Conservation (phyloP, 2,888 invertebrate species). For the Disparrhopalites patrizii region DNA sequence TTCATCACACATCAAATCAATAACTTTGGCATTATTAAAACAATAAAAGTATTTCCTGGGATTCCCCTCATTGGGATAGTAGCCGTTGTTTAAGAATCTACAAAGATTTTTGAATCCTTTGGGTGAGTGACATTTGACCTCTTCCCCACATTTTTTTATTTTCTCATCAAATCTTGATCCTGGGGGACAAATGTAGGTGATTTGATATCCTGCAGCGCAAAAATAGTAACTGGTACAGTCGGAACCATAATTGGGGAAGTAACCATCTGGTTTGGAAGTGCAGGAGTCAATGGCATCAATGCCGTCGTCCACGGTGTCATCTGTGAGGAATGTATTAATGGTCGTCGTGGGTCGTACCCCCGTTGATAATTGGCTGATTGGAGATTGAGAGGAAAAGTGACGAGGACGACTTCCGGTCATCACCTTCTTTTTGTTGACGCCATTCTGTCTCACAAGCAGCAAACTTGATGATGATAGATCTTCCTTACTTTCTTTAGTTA, state of each 20-base stretch:
- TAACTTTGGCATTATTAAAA: conserved; percentile 45
- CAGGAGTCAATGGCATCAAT: conserved; percentile 37
- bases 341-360: neutral
- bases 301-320: neutral
- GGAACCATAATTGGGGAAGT: conserved; percentile 46
- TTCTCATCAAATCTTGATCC: conserved; percentile 38
- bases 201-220: conserved; percentile 47
- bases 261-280: conserved; percentile 41
- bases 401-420: conserved; percentile 1
- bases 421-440: conserved; percentile 13
- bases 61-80: conserved; percentile 36
- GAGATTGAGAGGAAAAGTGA: neutral
- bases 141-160: conserved; percentile 40
- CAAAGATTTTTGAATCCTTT: conserved; percentile 38
- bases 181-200: conserved; percentile 46
- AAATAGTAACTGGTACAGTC: conserved; percentile 47
- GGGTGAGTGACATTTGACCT: conserved; percentile 35
- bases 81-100: conserved; percentile 40
- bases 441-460: conserved; percentile 14
- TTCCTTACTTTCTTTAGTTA: conserved; percentile 16
- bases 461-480: conserved; percentile 4
- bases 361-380: conserved; percentile 11
- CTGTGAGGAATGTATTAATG: conserved; percentile 3
- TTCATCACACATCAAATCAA: conserved; percentile 41
- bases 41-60: conserved; percentile 45